Evolutionary conservation across 2,797 vertebrate species (phyloP), one percentile per base, ranked within the genome.

Genomic region (Botia almorhae): DNA sequence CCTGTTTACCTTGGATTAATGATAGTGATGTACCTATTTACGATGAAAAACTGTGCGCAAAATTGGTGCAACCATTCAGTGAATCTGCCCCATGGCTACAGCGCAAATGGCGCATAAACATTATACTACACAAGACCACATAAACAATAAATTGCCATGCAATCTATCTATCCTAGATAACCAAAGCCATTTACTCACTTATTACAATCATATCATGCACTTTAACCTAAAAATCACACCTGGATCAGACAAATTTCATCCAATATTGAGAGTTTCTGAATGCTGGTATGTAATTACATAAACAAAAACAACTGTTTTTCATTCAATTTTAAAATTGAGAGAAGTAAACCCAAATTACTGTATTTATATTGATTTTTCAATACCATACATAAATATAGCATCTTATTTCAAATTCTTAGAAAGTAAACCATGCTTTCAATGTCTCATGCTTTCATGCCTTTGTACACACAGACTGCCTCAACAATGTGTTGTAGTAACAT

Each of bases 361-460:
- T 19, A 36, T 21, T 63, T 36, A 74, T 48, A 33, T 55, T 17
- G 3, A n/a, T 58, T 73, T 77, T 39, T 33, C 60, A 74, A 77
- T 51, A 75, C 21, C 58, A 39, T 67, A 36, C 17, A 12, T 33
- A 36, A 80, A 64, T 46, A 46, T 10, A 46, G 43, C 43, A 11
- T 46, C 43, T 46, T 11, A 11, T 46, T 46, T 0, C 43, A 46
- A 76, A 69, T 43, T 71, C 55, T 64, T 68, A 70, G 46, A 7
- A 36, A 16, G 68, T 51, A 80, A 83, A 81, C 68, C 78, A 76
- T 82, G 71, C 69, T 56, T 76, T 39, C 69, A n/a, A 74, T 19
- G 69, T 19, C 68, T 68, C 81, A 83, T 83, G 70, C 76, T 68
- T 87, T 85, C 80, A 83, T 83, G 70, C 76, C 71, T 87, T 85